Conservation (phyloP, 2,888 invertebrate species). For the Xestia c-nigrum region DNA sequence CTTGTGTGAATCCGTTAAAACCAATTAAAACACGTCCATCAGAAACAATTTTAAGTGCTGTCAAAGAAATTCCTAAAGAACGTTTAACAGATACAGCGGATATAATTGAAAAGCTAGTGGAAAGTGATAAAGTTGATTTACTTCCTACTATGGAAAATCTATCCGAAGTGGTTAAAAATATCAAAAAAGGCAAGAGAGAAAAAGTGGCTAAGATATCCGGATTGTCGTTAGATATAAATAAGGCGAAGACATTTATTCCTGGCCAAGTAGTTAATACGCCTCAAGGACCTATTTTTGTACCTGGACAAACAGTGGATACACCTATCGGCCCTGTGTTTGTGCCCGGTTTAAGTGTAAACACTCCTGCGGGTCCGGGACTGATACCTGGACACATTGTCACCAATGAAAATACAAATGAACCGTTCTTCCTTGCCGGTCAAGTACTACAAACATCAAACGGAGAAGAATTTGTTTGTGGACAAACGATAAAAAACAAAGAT, state of each 20-base stretch:
- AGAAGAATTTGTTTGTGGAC: conserved; percentile 92
- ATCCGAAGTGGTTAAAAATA: conserved; percentile 91
- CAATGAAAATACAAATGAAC: conserved; percentile 89
- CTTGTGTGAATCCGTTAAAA: conserved; percentile 91
- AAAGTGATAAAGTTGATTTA: conserved; percentile 89
- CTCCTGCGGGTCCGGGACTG: conserved; percentile 92
- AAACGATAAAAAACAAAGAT: conserved; percentile 91
- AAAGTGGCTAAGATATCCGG: conserved; percentile 92
- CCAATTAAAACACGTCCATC: conserved; percentile 89
- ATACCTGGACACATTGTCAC: conserved; percentile 94
- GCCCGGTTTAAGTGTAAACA: conserved; percentile 93
- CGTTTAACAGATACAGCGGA: conserved; percentile 91
- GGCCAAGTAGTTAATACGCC: conserved; percentile 94
- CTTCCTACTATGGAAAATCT: conserved; percentile 92
- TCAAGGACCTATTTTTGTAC: conserved; percentile 93
- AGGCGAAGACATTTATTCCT: conserved; percentile 92
- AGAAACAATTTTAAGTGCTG: conserved; percentile 82
- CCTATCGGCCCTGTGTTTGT: conserved; percentile 93
- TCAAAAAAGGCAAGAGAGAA: conserved; percentile 90
- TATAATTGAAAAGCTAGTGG: conserved; percentile 90
- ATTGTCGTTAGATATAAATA: conserved; percentile 92
- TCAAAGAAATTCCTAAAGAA: conserved; percentile 90
- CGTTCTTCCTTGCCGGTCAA: conserved; percentile 93
- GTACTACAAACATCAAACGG: conserved; percentile 90
- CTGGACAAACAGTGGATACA: conserved; percentile 94